Base-by-base conservation (phyloP, 2,113 vertebrate genomes). In the Lasiurus cinereus region DNA sequence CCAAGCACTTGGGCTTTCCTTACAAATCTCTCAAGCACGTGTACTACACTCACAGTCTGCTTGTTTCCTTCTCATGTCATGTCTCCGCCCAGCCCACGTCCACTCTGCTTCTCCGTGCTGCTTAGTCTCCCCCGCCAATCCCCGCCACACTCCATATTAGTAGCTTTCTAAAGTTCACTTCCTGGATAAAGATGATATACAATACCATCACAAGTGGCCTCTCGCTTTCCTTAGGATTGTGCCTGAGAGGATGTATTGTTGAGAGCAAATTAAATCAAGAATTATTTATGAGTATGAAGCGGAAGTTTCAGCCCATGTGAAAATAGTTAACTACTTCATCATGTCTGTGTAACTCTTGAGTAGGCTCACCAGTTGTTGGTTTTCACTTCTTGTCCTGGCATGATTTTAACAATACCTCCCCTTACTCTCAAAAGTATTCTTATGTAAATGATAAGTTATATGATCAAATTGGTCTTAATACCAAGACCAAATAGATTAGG, bases 1-100 rank as follows among this genome's bases (percentile, higher is more conserved):
- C 29, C 6, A 9, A 22, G 6, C 1, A 9, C 16, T 16, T 64
- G 36, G n/a, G 2, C 64, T 88, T 77, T 33, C 1, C 4, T 22
- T 59, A 7, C 0, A 22, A 6, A n/a, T 86, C 50, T 79, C 3
- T 62, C 21, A 66, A 29, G n/a, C 12, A 0, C 9, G 0, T 18
- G 78, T 21, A 6, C 67, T n/a, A 0, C 0, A 6, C 19, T 48
- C 31, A 83, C 10, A 3, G 4, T 88, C 22, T 48, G 43, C 67
- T 48, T 2, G 5, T 72, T 36, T 46, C 52, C 27, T n/a, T 80
- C 80, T n/a, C 29, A 31, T 31, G 5, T 50, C 48, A 43, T n/a
- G 31, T 56, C n/a, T 83, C 33, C 29, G 74, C 29, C 56, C 22
- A 54, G 24, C 36, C 36, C 1, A 0, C 18, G 36, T 86, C 9